Conservation (phyloP, 2,888 invertebrate genomes). For the Amiota minor region DNA sequence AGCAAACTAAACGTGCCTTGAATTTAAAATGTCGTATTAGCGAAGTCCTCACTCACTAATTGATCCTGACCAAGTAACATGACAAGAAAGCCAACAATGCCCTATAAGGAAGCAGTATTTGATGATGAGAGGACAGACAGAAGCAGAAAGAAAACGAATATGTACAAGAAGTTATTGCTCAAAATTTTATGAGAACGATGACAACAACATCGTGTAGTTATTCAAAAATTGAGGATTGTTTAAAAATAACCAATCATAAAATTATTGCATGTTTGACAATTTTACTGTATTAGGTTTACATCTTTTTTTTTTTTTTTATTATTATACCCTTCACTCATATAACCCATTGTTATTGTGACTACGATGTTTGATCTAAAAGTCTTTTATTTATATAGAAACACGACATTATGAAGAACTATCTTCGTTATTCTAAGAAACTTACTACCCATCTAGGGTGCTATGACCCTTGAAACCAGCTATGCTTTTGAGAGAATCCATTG, state of each 20-base stretch:
- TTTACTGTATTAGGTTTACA: slow-evolving; percentile 1
- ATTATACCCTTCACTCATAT: too few species aligned
- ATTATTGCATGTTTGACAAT: slow-evolving; percentile 48
- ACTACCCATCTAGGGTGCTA: too few species aligned
- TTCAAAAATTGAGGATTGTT: slow-evolving; percentile 15
- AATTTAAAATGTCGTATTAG: slow-evolving; percentile 68
- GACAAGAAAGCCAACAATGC: slow-evolving; percentile 41
- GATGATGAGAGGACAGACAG: background rate
- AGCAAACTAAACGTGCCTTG: slow-evolving; percentile 73
- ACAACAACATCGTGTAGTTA: slow-evolving; percentile 23
- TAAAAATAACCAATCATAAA: slow-evolving; percentile 54
- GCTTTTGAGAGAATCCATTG: too few species aligned
- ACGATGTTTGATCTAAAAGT: too few species aligned
- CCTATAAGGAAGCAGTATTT: slow-evolving; percentile 7
- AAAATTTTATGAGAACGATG: slow-evolving; percentile 16
- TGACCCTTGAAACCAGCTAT: too few species aligned
- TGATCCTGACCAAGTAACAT: slow-evolving; percentile 61
- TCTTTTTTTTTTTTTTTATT: background rate
- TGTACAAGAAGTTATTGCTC: background rate
- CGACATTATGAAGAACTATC: too few species aligned
- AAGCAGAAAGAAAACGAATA: background rate
- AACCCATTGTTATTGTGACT: too few species aligned
- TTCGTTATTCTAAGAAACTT: too few species aligned
- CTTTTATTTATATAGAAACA: too few species aligned
- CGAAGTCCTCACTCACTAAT: slow-evolving; percentile 68